Percentiles rank a stretch among this genome's conserved stretches.
Evolutionary conservation across 30 jellyfish, hydroid and myxozoan genomes (phyloP).

Genomic region (Haliclystus octoradiatus): DNA sequence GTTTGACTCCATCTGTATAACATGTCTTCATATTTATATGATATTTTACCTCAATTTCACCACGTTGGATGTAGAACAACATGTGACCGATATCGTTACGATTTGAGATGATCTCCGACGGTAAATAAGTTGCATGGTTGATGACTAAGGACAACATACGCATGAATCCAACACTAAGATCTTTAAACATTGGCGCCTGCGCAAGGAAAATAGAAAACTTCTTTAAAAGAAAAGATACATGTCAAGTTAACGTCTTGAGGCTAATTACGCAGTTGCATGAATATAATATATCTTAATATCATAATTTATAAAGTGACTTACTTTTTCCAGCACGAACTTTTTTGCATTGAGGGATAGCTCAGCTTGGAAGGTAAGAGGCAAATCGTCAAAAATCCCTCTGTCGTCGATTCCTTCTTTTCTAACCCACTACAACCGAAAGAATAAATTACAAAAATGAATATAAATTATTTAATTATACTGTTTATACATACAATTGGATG

Average conservation of each 20-base stretch:
- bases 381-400: conserved; percentile 25
- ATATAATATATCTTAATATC: neutral
- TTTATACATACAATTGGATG: no score
- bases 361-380: conserved; percentile 50
- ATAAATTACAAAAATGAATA: neutral
- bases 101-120: conserved; percentile 40
- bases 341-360: conserved; percentile 38
- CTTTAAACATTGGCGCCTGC: conserved; percentile 64
- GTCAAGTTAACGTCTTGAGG: neutral
- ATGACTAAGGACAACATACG: conserved; percentile 41
- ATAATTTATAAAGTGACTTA: conserved; percentile 1
- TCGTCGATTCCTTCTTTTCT: conserved; percentile 39
- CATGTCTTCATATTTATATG: no score
- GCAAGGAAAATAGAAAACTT: neutral
- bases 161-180: conserved; percentile 18
- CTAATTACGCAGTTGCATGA: neutral
- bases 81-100: conserved; percentile 48
- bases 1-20: no score
- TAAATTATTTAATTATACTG: no score
- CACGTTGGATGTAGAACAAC: conserved; percentile 36
- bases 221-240: neutral
- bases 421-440: conserved; percentile 34
- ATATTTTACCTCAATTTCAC: conserved; percentile 47
- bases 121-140: conserved; percentile 27
- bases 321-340: conserved; percentile 57